phyloP scores from a whole-genome alignment of 1,140 invertebrate species.

The Hylaeus anthracinus region DNA sequence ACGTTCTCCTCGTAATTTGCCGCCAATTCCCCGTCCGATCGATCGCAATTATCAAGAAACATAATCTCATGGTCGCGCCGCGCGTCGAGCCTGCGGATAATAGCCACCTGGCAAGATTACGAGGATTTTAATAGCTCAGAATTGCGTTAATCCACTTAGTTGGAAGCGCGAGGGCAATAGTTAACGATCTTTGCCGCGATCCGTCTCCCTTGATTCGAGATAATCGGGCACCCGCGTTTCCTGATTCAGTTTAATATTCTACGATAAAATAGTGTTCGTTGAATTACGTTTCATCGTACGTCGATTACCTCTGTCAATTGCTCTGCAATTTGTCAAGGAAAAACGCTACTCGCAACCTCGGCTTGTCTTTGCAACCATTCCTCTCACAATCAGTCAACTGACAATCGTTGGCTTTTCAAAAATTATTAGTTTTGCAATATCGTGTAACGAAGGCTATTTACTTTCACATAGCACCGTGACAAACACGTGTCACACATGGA shows the following conservation, averaged over 20 bases:
- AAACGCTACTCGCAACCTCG: too few relatives aligned
- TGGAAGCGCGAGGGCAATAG: background rate
- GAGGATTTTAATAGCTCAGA: slow-evolving; percentile 24
- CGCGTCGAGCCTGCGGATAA: background rate
- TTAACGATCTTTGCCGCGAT: slow-evolving; percentile 8
- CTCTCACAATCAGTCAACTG: too few relatives aligned
- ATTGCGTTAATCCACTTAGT: slow-evolving; percentile 24
- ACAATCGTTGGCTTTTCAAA: too few relatives aligned
- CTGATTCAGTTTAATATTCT: too few relatives aligned
- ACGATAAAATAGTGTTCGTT: background rate
- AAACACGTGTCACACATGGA: too few relatives aligned
- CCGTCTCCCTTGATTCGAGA: background rate
- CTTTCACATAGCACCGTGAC: too few relatives aligned
- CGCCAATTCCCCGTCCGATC: background rate
- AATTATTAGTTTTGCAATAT: too few relatives aligned
- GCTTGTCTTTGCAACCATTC: too few relatives aligned
- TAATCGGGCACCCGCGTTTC: background rate
- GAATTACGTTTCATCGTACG: too few relatives aligned
- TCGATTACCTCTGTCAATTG: too few relatives aligned
- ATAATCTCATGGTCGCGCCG: slow-evolving; percentile 13
- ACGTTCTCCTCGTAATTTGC: slow-evolving; percentile 6
- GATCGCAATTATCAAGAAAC: slow-evolving; percentile 32
- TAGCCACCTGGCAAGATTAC: slow-evolving; percentile 5
- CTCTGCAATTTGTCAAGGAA: too few relatives aligned
- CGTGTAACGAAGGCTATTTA: too few relatives aligned